Base-by-base conservation (phyloP, 2,888 invertebrate genomes). In the Erynnis tages region DNA sequence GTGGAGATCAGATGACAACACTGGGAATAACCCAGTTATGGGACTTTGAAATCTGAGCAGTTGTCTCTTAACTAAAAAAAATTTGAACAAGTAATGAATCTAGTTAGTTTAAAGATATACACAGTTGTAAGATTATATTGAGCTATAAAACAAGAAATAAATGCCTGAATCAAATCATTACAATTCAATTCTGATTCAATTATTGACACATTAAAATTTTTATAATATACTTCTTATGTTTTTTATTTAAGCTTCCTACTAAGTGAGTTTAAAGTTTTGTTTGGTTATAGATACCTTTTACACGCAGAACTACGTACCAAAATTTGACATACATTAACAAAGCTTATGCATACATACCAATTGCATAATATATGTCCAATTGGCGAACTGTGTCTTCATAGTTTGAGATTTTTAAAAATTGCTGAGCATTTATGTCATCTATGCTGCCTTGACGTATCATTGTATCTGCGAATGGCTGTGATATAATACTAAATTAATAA, bases 11-110 rank as follows among this genome's bases (percentile, higher is more conserved):
- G 92, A 93, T 47, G 96, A 95, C 71, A 95, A 76, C 62, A 95
- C 94, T 1, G 98, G 98, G 80, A 98, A 99, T 14, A 99, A 80
- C 0, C 98, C 98, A 30, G 96, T 96, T 46, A 97, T 97, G 38
- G 96, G 95, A 78, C 97, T 97, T 89, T 99, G 98, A 78, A 95
- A 96, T 48, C 94, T 92, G 34, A 99, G 82, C 49, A 99, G 87
- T 79, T 98, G 98, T 49, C 97, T 90, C 83, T 97, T 98, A 14
- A 97, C 97, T 97, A 73, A 27, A 83, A 63, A 13, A 1, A 11
- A 34, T 19, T 10, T 5, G 27, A 25, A 21, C 1, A 38, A 27
- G n/a, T 27, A n/a, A 7, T 27, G 27, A 8, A 27, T 4, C 7
- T 5, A n/a, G 3, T 5, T 8, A 27, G 7, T 5, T 27, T 27